These are phyloP conservation scores for Chondrosia reniformis DNA, from an alignment of 37 sponge, comb jelly and placozoan genomes.

Conservation along the genomic window DNA sequence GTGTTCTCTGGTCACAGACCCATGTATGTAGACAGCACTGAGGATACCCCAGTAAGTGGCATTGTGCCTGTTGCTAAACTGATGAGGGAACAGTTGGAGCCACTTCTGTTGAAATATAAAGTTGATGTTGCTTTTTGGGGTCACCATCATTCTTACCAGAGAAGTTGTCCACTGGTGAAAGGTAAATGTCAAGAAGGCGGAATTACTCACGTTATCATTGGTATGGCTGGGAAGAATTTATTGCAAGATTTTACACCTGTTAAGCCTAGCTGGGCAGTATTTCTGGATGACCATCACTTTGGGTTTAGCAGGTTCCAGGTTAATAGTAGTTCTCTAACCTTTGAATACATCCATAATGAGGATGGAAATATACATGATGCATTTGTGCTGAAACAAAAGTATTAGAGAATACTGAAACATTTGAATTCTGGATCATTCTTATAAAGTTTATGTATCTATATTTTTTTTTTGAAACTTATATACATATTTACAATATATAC, in stretches of 20 bases:
- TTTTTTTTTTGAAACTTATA: no score
- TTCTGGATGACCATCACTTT: conserved; percentile 42
- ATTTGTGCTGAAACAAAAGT: conserved; percentile 21
- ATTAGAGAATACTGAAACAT: background rate
- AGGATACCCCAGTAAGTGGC: background rate
- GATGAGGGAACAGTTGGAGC: conserved; percentile 44
- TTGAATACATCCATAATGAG: conserved; percentile 59
- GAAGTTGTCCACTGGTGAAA: conserved; percentile 55
- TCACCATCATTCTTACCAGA: conserved; percentile 75
- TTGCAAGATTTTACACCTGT: background rate
- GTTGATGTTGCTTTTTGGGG: conserved; percentile 74
- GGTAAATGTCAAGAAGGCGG: background rate
- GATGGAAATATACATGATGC: conserved; percentile 46
- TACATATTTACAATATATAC: no score
- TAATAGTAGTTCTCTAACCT: conserved; percentile 43
- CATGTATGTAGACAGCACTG: conserved; percentile 64
- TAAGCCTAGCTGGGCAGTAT: conserved; percentile 19
- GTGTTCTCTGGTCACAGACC: conserved; percentile 80
- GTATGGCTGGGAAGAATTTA: conserved; percentile 12
- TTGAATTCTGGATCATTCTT: no score
- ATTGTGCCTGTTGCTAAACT: conserved; percentile 29
- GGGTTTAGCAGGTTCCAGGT: conserved; percentile 51
- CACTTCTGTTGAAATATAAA: conserved; percentile 37
- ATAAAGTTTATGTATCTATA: no score
- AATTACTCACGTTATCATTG: conserved; percentile 24